Evolutionary conservation across 2,888 invertebrate genomes (phyloP).

Genomic region (Chrysina gloriosa): DNA sequence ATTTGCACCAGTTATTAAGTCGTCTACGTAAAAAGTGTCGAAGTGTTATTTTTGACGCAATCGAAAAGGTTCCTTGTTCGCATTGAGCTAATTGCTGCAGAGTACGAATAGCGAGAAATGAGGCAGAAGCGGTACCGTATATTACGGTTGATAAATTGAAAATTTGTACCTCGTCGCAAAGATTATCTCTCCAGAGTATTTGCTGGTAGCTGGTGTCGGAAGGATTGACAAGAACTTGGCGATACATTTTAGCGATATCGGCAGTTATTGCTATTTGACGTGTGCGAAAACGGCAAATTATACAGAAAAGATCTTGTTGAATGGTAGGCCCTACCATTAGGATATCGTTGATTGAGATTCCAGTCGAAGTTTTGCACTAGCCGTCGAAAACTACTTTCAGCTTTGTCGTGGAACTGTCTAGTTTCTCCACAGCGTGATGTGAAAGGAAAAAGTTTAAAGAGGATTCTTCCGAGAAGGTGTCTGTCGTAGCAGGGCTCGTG

Average conservation of each 20-base stretch:
- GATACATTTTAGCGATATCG: too few relatives aligned
- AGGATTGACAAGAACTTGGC: slow-evolving; percentile 50
- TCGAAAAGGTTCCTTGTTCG: too few relatives aligned
- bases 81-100: neutral
- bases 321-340: too few relatives aligned
- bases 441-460: neutral
- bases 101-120: neutral
- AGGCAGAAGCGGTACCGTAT: slow-evolving; percentile 28
- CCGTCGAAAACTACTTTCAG: neutral
- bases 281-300: neutral
- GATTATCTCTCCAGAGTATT: slow-evolving; percentile 49
- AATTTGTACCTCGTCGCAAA: slow-evolving; percentile 36
- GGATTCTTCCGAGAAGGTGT: neutral
- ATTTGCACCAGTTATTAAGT: slow-evolving; percentile 43
- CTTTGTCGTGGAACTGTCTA: too few relatives aligned
- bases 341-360: slow-evolving; percentile 43
- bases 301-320: neutral
- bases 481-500: too few relatives aligned
- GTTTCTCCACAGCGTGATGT: neutral
- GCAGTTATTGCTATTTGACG: slow-evolving; percentile 40
- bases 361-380: neutral
- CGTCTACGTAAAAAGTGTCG: slow-evolving; percentile 49
- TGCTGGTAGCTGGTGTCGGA: slow-evolving; percentile 47
- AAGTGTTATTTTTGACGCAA: too few relatives aligned
- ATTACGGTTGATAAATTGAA: slow-evolving; percentile 48